Conservation (phyloP, 2,113 vertebrate species). For the Larimichthys crocea region DNA sequence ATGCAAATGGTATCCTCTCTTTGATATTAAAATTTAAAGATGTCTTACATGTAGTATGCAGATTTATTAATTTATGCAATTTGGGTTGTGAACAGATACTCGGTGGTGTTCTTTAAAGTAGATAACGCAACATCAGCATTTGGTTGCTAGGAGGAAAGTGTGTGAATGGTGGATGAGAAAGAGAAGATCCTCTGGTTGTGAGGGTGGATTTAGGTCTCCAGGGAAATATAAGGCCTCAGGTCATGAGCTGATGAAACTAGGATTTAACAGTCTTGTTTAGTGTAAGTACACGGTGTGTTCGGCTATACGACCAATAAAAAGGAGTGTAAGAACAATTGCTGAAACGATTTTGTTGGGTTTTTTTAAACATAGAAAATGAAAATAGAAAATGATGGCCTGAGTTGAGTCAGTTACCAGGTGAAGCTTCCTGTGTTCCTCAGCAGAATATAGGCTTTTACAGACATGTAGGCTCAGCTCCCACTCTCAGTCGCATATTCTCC, state of each 20-base stretch:
- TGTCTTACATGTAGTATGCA: slow-evolving; percentile 48
- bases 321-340: neutral
- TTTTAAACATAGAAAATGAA: neutral
- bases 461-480: neutral
- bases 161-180: slow-evolving; percentile 29
- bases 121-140: slow-evolving; percentile 46
- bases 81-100: slow-evolving; percentile 40
- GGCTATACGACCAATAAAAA: neutral
- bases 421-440: neutral
- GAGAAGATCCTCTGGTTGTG: slow-evolving; percentile 20
- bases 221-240: slow-evolving; percentile 42
- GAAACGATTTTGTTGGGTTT: neutral
- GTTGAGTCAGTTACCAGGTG: neutral
- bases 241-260: slow-evolving; percentile 46
- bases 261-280: slow-evolving; percentile 19
- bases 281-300: neutral
- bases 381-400: neutral
- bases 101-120: slow-evolving; percentile 16
- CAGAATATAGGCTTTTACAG: neutral
- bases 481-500: neutral
- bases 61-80: slow-evolving; percentile 67
- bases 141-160: slow-evolving; percentile 36
- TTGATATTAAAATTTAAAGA: slow-evolving; percentile 49
- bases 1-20: slow-evolving; percentile 23
- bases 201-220: slow-evolving; percentile 34